Base-by-base conservation (phyloP, 2,113 vertebrate species). In the Gallinago undulata region DNA sequence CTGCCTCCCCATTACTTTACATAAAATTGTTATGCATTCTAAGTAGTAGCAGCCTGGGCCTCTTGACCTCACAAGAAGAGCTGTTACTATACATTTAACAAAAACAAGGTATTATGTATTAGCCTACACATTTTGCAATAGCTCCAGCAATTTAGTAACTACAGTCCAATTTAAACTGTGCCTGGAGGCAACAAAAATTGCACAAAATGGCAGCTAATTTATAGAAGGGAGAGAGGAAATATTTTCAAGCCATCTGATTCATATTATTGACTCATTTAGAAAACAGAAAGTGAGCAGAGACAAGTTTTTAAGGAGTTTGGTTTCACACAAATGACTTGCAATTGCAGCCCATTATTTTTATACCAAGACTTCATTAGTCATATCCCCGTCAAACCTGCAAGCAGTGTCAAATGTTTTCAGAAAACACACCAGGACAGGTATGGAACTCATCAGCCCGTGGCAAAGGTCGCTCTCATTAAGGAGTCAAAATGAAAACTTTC, bases 381-480 rank as follows among this genome's bases (percentile, higher is more conserved):
- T 99, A 99, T 99, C 98, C 98, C 98, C 98, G 98, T 99, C 99
- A 99, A 98, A 98, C 98, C 98, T 97, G 98, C 97, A 98, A 98
- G 98, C 99, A 98, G 98, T 98, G 98, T 98, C 98, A 98, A 98
- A 98, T 97, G 97, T 98, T 98, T 98, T 97, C 97, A 98, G 97
- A 98, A 98, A 98, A 98, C 98, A 98, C 98, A 99, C 98, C 98
- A 98, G 98, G 98, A 98, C 98, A 99, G 98, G 99, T 99, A 99
- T 99, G 99, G 99, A 99, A 99, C 98, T 99, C 99, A 99, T 99
- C 99, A 99, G 98, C 97, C 89, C 11, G 93, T 98, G 99, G 99
- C 99, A 99, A 98, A 99, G 99, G 99, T 99, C 98, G 97, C 98
- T 97, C 99, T 99, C 99, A 99, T 99, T 99, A 99, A 99, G 99